A percentile compares a stretch with the other conserved stretches of the same genome.
These are phyloP conservation scores for Myzus persicae DNA, from an alignment of 1,140 invertebrate genomes.

Conservation along the genomic window DNA sequence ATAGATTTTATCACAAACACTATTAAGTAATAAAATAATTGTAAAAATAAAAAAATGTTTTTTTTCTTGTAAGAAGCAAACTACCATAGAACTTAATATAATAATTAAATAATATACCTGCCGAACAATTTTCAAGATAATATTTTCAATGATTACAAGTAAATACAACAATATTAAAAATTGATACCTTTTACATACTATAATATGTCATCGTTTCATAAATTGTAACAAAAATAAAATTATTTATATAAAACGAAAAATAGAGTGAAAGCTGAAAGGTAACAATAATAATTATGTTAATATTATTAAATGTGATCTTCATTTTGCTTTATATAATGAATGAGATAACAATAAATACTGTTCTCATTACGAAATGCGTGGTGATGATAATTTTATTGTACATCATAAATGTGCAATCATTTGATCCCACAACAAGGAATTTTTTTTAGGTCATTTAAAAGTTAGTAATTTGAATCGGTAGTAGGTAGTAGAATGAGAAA, in stretches of 20 bases:
- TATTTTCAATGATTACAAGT: neutral
- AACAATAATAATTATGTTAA: neutral
- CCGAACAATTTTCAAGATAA: neutral
- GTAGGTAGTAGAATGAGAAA: neutral
- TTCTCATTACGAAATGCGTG: neutral
- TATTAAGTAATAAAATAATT: neutral
- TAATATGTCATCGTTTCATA: neutral
- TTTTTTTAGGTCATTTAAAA: constrained; percentile 33
- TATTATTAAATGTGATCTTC: neutral
- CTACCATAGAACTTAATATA: neutral
- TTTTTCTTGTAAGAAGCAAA: neutral
- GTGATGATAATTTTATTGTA: neutral
- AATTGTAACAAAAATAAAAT: neutral
- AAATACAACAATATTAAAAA: neutral
- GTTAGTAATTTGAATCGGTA: neutral
- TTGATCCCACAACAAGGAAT: neutral
- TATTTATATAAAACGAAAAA: neutral
- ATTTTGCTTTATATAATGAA: neutral
- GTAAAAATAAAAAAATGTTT: too few species aligned
- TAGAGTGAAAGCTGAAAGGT: neutral
- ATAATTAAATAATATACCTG: neutral
- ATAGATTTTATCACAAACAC: neutral
- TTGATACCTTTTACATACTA: neutral
- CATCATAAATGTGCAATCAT: neutral
- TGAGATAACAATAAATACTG: neutral